Percentiles rank a stretch among this genome's conserved stretches.
These are phyloP conservation scores for Proales similis DNA, from an alignment of 1,140 invertebrate genomes.

Conservation along the genomic window DNA sequence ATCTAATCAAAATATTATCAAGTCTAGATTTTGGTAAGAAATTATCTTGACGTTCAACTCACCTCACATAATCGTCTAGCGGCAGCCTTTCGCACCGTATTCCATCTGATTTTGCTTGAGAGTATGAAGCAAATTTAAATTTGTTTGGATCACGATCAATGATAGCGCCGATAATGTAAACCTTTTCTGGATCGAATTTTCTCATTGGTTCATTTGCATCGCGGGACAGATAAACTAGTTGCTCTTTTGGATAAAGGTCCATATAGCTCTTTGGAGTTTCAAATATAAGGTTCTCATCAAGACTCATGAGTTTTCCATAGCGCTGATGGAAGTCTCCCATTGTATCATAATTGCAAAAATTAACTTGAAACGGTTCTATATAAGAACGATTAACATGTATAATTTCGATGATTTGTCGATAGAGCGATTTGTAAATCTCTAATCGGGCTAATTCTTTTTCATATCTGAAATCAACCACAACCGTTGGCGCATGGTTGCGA, in stretches of 20 bases:
- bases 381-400: slow-evolving; percentile 3
- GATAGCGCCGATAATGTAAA: slow-evolving; percentile 42
- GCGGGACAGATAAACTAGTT: slow-evolving; percentile 40
- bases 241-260: slow-evolving; percentile 38
- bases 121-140: slow-evolving; percentile 29
- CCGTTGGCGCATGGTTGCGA: background rate
- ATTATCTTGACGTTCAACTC: background rate
- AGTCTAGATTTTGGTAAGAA: background rate
- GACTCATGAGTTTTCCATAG: background rate
- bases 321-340: slow-evolving; percentile 22
- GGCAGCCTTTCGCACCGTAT: slow-evolving; percentile 34
- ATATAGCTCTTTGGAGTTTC: slow-evolving; percentile 28
- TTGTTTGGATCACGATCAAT: slow-evolving; percentile 40
- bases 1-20: background rate
- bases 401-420: slow-evolving; percentile 31
- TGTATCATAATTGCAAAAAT: slow-evolving; percentile 34
- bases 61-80: slow-evolving; percentile 32
- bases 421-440: slow-evolving; percentile 28
- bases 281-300: slow-evolving; percentile 13
- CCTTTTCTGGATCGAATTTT: slow-evolving; percentile 37
- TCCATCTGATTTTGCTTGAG: slow-evolving; percentile 24
- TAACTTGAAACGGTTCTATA: slow-evolving; percentile 8
- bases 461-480: slow-evolving; percentile 32
- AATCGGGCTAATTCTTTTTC: slow-evolving; percentile 7
- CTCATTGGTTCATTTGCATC: slow-evolving; percentile 36